phyloP scores from a whole-genome alignment of 2,888 invertebrate genomes.

The Brachylomia viminalis region DNA sequence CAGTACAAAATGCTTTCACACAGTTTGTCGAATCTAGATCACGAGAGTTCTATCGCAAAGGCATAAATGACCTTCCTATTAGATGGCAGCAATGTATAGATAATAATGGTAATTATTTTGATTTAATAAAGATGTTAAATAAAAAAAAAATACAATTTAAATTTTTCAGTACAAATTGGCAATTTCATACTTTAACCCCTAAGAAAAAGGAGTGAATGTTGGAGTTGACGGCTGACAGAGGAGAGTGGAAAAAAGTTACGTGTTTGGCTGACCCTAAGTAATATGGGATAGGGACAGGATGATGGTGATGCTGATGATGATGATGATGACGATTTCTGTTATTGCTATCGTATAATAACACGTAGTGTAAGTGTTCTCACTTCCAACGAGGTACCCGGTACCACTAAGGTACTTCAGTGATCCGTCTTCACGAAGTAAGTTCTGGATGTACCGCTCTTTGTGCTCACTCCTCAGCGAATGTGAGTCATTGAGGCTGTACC shows the following conservation, averaged over 20 bases:
- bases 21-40: too few relatives aligned
- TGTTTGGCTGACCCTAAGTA: background rate
- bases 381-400: slow-evolving; percentile 91
- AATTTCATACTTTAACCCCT: too few relatives aligned
- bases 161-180: too few relatives aligned
- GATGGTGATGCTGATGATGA: too few relatives aligned
- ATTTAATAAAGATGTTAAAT: too few relatives aligned
- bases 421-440: slow-evolving; percentile 87
- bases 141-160: too few relatives aligned
- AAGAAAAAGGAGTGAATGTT: background rate
- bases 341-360: background rate
- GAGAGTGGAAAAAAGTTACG: background rate
- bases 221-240: background rate
- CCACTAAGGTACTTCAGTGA: slow-evolving; percentile 93
- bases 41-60: too few relatives aligned
- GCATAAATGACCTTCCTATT: too few relatives aligned
- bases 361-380: slow-evolving; percentile 66
- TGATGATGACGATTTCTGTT: background rate
- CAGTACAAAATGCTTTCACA: too few relatives aligned
- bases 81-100: too few relatives aligned
- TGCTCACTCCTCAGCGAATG: slow-evolving; percentile 91
- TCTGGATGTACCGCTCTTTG: slow-evolving; percentile 89
- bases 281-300: too few relatives aligned
- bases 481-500: slow-evolving; percentile 82
- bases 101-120: too few relatives aligned